Evolutionary conservation across 37 sponge, comb jelly and placozoan genomes (phyloP).

Genomic region (Crambe crambe): DNA sequence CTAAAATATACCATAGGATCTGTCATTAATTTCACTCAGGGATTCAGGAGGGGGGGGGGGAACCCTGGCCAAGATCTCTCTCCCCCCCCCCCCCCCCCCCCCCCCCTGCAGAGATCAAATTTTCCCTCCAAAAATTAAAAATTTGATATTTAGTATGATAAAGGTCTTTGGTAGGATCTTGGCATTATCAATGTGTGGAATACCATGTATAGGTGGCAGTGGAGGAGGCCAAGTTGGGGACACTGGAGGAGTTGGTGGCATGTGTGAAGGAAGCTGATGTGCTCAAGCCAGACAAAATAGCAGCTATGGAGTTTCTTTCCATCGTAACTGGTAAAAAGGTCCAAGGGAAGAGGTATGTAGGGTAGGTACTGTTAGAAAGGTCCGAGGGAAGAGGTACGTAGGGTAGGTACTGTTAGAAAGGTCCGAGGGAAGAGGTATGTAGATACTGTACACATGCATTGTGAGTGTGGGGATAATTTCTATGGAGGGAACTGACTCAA

Average conservation of each 20-base stretch:
- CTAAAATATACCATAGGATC: too few relatives aligned
- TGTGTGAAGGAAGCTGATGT: conserved; percentile 70
- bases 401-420: neutral
- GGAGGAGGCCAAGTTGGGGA: conserved; percentile 79
- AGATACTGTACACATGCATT: neutral
- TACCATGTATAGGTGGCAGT: conserved; percentile 62
- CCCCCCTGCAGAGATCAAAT: too few relatives aligned
- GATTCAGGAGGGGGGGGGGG: too few relatives aligned
- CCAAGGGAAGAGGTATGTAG: neutral
- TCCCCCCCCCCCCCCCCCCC: conserved; percentile 3
- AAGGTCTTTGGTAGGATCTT: too few relatives aligned
- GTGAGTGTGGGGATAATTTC: neutral
- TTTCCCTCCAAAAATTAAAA: too few relatives aligned
- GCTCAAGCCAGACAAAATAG: conserved; percentile 77
- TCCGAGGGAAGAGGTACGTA: neutral
- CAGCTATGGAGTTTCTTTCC: conserved; percentile 57
- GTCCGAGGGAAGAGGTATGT: neutral
- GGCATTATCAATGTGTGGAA: neutral
- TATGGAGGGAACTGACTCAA: too few relatives aligned
- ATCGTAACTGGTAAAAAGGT: conserved; percentile 21
- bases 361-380: neutral
- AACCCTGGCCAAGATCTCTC: too few relatives aligned
- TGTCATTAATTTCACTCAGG: too few relatives aligned
- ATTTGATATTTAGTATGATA: too few relatives aligned
- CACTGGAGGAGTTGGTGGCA: conserved; percentile 71